Base-by-base conservation (phyloP, 2,888 invertebrate species). In the Agrenia bidenticulata region DNA sequence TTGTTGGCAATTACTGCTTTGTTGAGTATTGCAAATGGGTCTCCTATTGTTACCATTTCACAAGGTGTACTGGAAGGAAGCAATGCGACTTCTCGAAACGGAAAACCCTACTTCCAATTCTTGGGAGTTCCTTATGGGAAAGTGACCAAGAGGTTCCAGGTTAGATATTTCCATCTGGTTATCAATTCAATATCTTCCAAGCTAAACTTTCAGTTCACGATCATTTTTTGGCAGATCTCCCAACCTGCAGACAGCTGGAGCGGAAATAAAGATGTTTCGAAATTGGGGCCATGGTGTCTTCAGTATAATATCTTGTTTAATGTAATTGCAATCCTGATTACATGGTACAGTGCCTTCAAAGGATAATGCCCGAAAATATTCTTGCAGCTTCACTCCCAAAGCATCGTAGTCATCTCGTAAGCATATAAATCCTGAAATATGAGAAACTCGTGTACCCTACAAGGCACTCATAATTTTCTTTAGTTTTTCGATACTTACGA, bases 261-360 rank as follows among this genome's bases (percentile, higher is more conserved):
- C 13, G 57, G 57, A 2, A 41, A 9, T 5, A 57, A 41, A 41
- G 41, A 41, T 19, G 57, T 23, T 21, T 19, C 41, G 5, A 57
- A 57, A 41, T 27, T 19, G 2, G 41, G 41, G 2, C 39, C 57
- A 4, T 15, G 5, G 11, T 57, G 57, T 41, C 21, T 57, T 15
- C 57, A 57, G n/a, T 23, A 27, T 19, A 32, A 57, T 41, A 19
- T 41, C 32, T 13, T 57, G 2, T 21, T 57, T 19, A 21, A 21
- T 5, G 37, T 2, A 19, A 5, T 57, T 53, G 60, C 0, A 45
- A 37, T 51, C 26, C 54, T 4, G 53, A 62, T 50, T 45, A 60
- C 7, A 53, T 69, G 1, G 61, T 72, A 9, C 55, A 69, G 5
- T 72, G 71, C 27, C 57, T 72, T 15, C 50, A 64, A 49, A 63